Conservation (phyloP, 2,888 invertebrate genomes). For the Taphrorychus bicolor region DNA sequence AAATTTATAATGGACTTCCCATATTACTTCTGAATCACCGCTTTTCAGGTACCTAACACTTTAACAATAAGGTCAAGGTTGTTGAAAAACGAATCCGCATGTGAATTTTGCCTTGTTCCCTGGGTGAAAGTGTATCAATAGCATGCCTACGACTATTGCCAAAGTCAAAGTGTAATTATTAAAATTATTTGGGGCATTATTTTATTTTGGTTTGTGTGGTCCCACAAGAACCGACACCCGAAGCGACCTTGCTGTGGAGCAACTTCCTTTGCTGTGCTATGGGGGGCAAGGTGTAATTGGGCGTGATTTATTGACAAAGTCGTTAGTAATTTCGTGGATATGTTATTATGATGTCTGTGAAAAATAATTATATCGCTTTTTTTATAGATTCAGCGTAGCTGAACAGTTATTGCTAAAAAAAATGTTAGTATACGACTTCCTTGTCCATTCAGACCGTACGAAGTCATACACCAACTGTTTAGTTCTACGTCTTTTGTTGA, state of each 20-base stretch:
- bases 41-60: not conserved
- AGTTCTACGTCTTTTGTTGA: too few species aligned
- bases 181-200: constrained; percentile 28
- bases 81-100: constrained; percentile 5
- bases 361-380: not conserved
- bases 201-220: constrained; percentile 8
- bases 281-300: constrained; percentile 16
- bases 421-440: too few species aligned
- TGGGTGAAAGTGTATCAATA: constrained; percentile 14
- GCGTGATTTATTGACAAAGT: constrained; percentile 3
- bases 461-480: too few species aligned
- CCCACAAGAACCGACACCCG: constrained; percentile 2
- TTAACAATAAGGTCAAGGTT: constrained; percentile 26
- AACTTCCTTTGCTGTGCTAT: constrained; percentile 21
- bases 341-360: not conserved
- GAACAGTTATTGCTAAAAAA: too few species aligned
- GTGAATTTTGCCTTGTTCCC: constrained; percentile 11
- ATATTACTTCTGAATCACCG: not conserved
- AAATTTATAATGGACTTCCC: too few species aligned
- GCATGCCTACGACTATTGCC: constrained; percentile 26
- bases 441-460: too few species aligned
- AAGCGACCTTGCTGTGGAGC: constrained; percentile 10
- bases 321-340: not conserved
- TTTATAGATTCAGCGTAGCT: too few species aligned
- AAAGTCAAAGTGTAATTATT: constrained; percentile 21